Percentiles rank a stretch among this genome's conserved stretches.
These are phyloP conservation scores for Crotalus horridus DNA, from an alignment of 2,113 vertebrate genomes.

Conservation along the genomic window DNA sequence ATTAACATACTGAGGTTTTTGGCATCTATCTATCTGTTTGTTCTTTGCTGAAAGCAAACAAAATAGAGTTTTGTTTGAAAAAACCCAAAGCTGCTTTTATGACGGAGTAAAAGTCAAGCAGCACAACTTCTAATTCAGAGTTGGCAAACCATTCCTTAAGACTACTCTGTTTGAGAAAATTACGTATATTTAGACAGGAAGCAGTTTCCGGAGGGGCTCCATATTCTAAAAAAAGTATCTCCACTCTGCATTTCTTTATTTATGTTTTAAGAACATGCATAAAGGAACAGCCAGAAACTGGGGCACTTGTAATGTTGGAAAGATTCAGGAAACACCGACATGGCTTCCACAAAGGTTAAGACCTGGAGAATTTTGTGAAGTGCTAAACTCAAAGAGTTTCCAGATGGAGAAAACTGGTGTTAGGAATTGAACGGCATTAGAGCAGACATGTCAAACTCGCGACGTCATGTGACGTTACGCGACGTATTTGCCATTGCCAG, in stretches of 20 bases:
- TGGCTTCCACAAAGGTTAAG: not conserved
- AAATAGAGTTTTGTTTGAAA: not conserved
- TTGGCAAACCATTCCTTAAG: not conserved
- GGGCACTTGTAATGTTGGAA: not conserved
- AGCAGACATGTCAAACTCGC: too few species aligned
- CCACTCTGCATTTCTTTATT: not conserved
- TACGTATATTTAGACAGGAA: not conserved
- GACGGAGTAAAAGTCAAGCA: not conserved
- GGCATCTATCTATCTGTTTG: not conserved
- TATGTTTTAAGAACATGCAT: not conserved
- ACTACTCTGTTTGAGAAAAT: not conserved
- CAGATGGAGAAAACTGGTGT: not conserved
- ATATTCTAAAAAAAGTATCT: not conserved
- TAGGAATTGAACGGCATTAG: not conserved
- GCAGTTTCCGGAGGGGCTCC: not conserved
- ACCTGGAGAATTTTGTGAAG: not conserved
- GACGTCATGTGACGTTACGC: too few species aligned
- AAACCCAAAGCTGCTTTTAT: not conserved
- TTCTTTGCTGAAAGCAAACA: not conserved
- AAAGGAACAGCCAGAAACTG: not conserved
- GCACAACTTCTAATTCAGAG: not conserved
- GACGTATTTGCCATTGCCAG: too few species aligned
- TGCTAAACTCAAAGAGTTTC: not conserved
- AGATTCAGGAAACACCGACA: not conserved
- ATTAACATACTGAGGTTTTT: not conserved